Evolutionary conservation across 2,797 vertebrate genomes (phyloP), one percentile per base, ranked within the genome.

Genomic region (Sandelia bainsii): DNA sequence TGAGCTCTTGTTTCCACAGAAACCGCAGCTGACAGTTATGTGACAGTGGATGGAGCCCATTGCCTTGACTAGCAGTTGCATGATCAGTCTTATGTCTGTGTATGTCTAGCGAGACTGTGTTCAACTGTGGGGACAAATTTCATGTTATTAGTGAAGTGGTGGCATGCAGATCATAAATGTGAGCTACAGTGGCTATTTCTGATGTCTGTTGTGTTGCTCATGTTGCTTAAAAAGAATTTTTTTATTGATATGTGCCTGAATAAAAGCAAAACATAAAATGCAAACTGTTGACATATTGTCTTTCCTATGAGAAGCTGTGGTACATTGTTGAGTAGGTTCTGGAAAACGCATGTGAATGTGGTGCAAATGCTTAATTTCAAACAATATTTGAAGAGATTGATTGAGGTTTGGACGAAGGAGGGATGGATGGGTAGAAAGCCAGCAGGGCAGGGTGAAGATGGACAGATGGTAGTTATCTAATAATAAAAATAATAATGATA

Each of bases 251-350:
- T 62, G 49, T 60, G 17, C 19, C 62, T 75, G 17, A 87, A 88
- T 87, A 81, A 88, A 88, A 73, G 60, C 39, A 75, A 60, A 84
- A 14, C 13, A 1, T 60, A 7, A 73, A 79, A n/a, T 25, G 39
- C 0, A 68, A n/a, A 0, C 1, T 20, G 56, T 44, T 62, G 67
- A 29, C 11, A 44, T 48, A 9, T 25, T 34, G 27, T 46, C 74
- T 16, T 62, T 49, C 14, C 40, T 23, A 10, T 49, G 14, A 34
- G 27, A 12, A 52, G 7, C 23, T 51, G 27, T 19, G 46, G 13
- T 27, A 62, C 56, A 44, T 9, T 29, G 4, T 39, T 39, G 9
- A 39, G 39, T 42, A n/a, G 13, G 3, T 27, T 65, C 1, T 51
- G 17, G 20, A 42, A 45, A 65, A 70, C 11, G 7, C 1, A 8